Evolutionary conservation across 2,797 vertebrate genomes (phyloP).

Genomic region (Vipera ursinii): DNA sequence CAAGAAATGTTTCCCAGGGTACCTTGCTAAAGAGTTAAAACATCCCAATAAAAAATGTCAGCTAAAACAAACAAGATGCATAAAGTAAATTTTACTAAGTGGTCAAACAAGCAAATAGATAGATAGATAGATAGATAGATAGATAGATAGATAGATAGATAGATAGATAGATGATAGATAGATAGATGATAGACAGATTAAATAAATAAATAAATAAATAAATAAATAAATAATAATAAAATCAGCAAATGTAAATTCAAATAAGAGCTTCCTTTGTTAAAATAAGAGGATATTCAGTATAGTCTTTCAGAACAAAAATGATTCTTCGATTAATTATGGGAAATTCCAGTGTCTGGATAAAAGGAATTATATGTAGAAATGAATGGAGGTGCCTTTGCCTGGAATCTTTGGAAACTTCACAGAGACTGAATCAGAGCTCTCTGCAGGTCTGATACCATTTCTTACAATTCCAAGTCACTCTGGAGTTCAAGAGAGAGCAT

Average conservation of each 20-base stretch:
- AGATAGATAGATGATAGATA: too few relatives aligned
- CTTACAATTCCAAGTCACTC: not conserved
- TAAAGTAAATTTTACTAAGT: not conserved
- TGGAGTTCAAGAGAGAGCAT: not conserved
- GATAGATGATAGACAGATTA: too few relatives aligned
- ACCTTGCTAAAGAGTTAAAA: not conserved
- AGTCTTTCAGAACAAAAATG: not conserved
- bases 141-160: not conserved
- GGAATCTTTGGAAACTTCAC: not conserved
- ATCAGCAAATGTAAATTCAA: not conserved
- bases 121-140: not conserved
- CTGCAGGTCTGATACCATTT: not conserved
- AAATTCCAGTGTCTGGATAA: not conserved
- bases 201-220: too few relatives aligned
- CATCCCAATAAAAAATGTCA: not conserved
- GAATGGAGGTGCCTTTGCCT: not conserved
- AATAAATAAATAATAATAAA: not conserved
- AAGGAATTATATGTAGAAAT: not conserved
- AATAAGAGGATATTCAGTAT: not conserved
- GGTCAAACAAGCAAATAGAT: not conserved
- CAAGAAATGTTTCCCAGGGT: not conserved
- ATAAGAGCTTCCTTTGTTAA: not conserved
- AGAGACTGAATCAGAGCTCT: not conserved
- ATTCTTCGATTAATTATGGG: not conserved
- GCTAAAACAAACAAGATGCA: not conserved